These are phyloP conservation scores for Theonella swinhoei DNA, from an alignment of 37 sponge, comb jelly and placozoan genomes.

Conservation along the genomic window DNA sequence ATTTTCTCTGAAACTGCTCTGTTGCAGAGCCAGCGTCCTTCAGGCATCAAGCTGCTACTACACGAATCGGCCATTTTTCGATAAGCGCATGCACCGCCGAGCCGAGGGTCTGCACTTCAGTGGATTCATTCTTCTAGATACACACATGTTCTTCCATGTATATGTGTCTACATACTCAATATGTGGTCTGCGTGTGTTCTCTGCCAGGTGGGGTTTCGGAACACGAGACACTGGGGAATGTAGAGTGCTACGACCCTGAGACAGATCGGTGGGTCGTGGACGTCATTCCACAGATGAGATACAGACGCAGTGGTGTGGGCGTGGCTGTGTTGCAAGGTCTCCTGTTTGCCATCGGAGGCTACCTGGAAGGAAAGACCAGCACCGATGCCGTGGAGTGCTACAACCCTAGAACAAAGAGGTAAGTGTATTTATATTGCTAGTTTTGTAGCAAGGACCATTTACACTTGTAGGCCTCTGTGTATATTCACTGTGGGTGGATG, in stretches of 20 bases:
- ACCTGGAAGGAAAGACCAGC: slow-evolving; percentile 88
- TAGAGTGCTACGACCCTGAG: slow-evolving; percentile 86
- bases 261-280: slow-evolving; percentile 84
- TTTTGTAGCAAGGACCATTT: too few relatives aligned
- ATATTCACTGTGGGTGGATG: background rate
- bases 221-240: slow-evolving; percentile 89
- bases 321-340: slow-evolving; percentile 89
- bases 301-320: slow-evolving; percentile 86
- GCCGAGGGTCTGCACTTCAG: background rate
- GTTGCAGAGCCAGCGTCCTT: too few relatives aligned
- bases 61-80: too few relatives aligned
- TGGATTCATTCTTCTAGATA: too few relatives aligned
- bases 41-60: background rate
- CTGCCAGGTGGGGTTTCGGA: slow-evolving; percentile 89
- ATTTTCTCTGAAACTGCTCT: too few relatives aligned
- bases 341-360: slow-evolving; percentile 93
- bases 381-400: slow-evolving; percentile 95
- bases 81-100: too few relatives aligned
- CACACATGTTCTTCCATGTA: background rate
- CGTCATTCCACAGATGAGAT: slow-evolving; percentile 84
- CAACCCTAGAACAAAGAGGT: slow-evolving; percentile 80
- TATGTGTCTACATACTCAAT: background rate
- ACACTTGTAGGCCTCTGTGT: too few relatives aligned
- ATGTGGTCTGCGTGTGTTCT: too few relatives aligned
- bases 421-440: background rate